These are phyloP conservation scores for Silurus glanis DNA, from an alignment of 2,113 vertebrate genomes.

Conservation along the genomic window DNA sequence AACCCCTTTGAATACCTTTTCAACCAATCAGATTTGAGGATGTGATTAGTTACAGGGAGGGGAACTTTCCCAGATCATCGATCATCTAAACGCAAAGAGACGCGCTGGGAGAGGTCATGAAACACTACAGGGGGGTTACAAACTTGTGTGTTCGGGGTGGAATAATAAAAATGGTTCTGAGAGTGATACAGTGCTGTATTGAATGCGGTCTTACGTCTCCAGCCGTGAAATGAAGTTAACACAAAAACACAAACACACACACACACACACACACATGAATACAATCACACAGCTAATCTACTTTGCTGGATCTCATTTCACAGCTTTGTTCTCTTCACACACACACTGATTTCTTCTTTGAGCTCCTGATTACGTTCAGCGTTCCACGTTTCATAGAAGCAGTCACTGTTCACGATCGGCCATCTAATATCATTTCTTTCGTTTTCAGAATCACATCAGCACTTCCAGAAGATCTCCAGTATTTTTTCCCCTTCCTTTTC, in stretches of 20 bases:
- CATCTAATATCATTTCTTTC: no score
- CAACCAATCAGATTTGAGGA: not conserved
- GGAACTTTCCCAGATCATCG: not conserved
- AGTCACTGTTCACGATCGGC: no score
- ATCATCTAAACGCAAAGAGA: not conserved
- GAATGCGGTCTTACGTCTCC: not conserved
- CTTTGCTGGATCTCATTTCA: conserved; percentile 27
- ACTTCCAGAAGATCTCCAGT: not conserved
- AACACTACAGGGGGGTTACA: not conserved
- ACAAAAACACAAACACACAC: not conserved
- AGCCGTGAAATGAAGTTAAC: conserved; percentile 23
- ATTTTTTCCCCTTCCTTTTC: no score
- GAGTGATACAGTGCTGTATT: not conserved
- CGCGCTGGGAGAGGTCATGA: not conserved
- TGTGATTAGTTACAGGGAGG: not conserved
- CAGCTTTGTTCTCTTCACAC: conserved; percentile 5
- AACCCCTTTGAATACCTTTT: not conserved
- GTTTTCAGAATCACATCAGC: no score
- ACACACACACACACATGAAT: not conserved
- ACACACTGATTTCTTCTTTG: not conserved
- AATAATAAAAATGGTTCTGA: not conserved
- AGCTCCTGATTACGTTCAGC: not conserved
- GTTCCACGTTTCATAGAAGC: not conserved
- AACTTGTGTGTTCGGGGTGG: not conserved
- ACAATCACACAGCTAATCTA: not conserved